These are phyloP conservation scores for Intellagama lesueurii DNA, from an alignment of 2,797 vertebrate species.

Conservation along the genomic window DNA sequence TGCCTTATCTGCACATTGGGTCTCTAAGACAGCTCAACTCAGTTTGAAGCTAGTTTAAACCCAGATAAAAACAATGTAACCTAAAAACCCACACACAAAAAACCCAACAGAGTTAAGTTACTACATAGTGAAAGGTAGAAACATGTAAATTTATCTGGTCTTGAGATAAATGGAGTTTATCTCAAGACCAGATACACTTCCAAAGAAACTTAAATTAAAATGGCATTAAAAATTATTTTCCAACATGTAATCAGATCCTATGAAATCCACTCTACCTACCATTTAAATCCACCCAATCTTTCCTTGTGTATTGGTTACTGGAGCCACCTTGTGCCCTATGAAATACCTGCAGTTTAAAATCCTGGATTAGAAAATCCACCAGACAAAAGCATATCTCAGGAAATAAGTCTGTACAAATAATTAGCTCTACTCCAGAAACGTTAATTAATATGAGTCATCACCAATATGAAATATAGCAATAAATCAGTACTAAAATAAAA, in stretches of 20 bases:
- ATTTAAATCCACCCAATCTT: conserved; percentile 1
- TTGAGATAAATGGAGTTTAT: neutral
- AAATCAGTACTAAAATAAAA: neutral
- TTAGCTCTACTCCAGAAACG: neutral
- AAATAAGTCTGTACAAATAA: neutral
- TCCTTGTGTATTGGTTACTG: conserved; percentile 68
- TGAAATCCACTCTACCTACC: neutral
- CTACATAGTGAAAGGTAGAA: neutral
- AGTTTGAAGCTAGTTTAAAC: neutral
- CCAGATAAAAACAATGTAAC: neutral
- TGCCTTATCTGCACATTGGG: neutral
- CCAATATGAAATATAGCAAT: neutral
- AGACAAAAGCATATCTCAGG: neutral
- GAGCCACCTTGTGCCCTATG: conserved; percentile 80
- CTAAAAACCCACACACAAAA: neutral
- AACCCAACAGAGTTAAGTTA: neutral
- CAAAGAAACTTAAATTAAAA: neutral
- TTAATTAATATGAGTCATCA: neutral
- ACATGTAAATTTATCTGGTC: neutral
- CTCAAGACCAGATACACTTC: neutral
- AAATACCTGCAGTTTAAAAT: conserved; percentile 62
- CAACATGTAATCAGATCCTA: conserved; percentile 8
- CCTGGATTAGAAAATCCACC: neutral
- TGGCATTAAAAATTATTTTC: neutral
- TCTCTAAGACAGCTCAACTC: neutral